phyloP scores from a whole-genome alignment of 2,797 vertebrate species.

The Microcaecilia unicolor region DNA sequence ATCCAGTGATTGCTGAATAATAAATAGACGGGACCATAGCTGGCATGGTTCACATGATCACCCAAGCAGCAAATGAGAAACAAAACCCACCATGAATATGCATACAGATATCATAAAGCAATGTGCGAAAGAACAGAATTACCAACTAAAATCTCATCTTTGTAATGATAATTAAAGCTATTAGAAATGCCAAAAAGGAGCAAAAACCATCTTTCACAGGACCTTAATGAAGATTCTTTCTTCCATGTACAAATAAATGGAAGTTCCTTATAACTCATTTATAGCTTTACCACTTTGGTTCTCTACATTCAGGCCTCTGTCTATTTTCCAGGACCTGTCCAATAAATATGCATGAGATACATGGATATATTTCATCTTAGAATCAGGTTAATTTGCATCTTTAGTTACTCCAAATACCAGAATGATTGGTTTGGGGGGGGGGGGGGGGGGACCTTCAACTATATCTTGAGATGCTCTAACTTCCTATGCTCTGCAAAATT shows the following conservation, averaged over 20 bases:
- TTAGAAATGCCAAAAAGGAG: background rate
- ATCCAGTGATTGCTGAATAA: conserved; percentile 21
- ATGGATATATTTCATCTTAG: too few species aligned
- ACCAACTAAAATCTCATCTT: conserved; percentile 1
- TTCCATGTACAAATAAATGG: too few species aligned
- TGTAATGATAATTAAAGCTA: background rate
- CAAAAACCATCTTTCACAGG: background rate
- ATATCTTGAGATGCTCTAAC: too few species aligned
- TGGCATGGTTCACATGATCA: conserved; percentile 5
- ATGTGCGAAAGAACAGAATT: conserved; percentile 1
- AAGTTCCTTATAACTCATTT: background rate
- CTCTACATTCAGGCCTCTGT: background rate
- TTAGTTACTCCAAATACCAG: too few species aligned
- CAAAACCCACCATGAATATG: conserved; percentile 3
- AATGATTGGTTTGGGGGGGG: too few species aligned
- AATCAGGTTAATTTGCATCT: too few species aligned
- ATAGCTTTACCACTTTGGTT: background rate
- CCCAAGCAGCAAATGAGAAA: conserved; percentile 8
- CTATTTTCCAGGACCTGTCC: too few species aligned
- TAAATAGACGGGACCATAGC: conserved; percentile 23
- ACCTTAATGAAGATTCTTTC: background rate
- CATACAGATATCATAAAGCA: background rate
- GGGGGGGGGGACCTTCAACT: too few species aligned
- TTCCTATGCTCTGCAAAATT: too few species aligned
- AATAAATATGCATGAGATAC: fast-evolving